Evolutionary conservation across 1,140 invertebrate species (phyloP).

Genomic region (Telenomus remus): DNA sequence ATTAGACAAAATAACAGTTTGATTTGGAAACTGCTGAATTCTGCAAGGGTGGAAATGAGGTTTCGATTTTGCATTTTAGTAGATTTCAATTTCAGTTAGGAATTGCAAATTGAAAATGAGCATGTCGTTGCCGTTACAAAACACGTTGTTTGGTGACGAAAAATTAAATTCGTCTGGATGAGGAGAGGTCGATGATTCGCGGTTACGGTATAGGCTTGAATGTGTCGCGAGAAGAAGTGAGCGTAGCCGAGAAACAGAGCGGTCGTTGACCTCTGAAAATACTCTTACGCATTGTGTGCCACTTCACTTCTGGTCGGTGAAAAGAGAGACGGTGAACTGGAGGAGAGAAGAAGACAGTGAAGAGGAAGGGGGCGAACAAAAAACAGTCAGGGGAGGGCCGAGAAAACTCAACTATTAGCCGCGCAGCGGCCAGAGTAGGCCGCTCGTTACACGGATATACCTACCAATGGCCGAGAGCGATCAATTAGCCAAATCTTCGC

Average conservation of each 20-base stretch:
- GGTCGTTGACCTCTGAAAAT: constrained; percentile 68
- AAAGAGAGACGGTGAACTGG: constrained; percentile 28
- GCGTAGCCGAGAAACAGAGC: constrained; percentile 67
- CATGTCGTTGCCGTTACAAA: neutral
- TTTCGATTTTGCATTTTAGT: too few species aligned
- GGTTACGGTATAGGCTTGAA: constrained; percentile 47
- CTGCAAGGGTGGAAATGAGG: too few species aligned
- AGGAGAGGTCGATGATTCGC: constrained; percentile 44
- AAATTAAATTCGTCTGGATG: constrained; percentile 44
- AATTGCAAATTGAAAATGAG: too few species aligned
- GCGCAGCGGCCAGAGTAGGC: constrained; percentile 32
- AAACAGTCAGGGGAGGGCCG: constrained; percentile 14
- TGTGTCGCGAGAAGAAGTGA: constrained; percentile 47
- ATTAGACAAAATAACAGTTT: too few species aligned
- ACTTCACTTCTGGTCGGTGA: constrained; percentile 65
- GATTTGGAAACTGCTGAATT: too few species aligned
- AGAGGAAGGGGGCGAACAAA: constrained; percentile 23
- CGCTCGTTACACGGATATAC: constrained; percentile 44
- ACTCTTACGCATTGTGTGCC: constrained; percentile 74
- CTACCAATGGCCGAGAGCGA: constrained; percentile 25
- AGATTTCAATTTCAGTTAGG: too few species aligned
- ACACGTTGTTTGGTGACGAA: constrained; percentile 20
- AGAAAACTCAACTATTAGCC: constrained; percentile 50
- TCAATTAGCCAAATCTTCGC: constrained; percentile 50
- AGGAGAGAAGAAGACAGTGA: constrained; percentile 13